These are phyloP conservation scores for Smittia aterrima DNA, from an alignment of 2,888 invertebrate species.

Conservation along the genomic window DNA sequence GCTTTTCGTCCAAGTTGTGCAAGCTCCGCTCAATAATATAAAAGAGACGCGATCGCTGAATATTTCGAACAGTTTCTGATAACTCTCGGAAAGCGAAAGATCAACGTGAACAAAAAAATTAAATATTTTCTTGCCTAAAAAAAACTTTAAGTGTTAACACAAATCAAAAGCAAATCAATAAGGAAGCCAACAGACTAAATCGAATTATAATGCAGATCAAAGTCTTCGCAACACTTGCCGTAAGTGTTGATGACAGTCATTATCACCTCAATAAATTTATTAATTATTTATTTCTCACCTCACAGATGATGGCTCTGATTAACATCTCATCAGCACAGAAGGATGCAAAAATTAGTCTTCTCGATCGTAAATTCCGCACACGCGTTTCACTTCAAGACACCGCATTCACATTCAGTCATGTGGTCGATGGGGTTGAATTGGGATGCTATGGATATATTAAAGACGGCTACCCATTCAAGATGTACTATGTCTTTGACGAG, in stretches of 20 bases:
- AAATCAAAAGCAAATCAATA: background rate
- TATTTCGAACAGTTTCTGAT: constrained; percentile 30
- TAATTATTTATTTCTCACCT: background rate
- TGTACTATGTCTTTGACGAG: constrained; percentile 33
- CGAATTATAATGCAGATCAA: background rate
- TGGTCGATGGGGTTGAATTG: constrained; percentile 28
- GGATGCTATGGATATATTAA: constrained; percentile 37
- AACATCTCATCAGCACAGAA: constrained; percentile 2
- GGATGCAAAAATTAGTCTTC: background rate
- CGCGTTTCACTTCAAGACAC: constrained; percentile 11
- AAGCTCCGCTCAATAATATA: constrained; percentile 23
- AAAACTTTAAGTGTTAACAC: background rate
- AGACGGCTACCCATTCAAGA: constrained; percentile 27
- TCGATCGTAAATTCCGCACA: constrained; percentile 36
- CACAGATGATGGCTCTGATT: constrained; percentile 6
- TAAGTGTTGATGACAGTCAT: constrained; percentile 5
- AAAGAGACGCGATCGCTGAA: constrained; percentile 9
- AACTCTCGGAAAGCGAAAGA: constrained; percentile 15
- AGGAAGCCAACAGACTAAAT: background rate
- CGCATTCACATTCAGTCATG: constrained; percentile 7
- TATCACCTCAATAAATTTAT: background rate
- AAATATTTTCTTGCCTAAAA: background rate
- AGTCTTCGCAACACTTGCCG: background rate
- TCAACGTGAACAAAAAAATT: background rate
- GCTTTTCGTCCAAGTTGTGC: constrained; percentile 22